Evolutionary conservation across 1,140 invertebrate genomes (phyloP).

Genomic region (Aradophagus sp.): DNA sequence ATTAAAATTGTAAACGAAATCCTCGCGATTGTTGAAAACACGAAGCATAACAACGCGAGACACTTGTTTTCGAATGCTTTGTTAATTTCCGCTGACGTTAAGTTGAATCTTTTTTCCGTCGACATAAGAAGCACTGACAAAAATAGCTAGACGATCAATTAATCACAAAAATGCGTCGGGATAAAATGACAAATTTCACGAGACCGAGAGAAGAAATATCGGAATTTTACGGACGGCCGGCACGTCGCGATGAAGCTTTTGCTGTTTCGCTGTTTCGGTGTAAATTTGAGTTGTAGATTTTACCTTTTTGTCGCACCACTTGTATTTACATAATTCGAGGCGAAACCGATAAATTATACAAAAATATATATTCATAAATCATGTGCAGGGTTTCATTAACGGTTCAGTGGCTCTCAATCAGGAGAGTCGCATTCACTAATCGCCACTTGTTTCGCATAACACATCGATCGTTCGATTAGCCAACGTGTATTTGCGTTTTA

Average conservation of each 20-base stretch:
- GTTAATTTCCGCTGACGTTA: background rate
- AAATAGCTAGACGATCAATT: conserved; percentile 38
- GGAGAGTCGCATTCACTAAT: too few relatives aligned
- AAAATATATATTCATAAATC: conserved; percentile 58
- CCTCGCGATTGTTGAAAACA: too few relatives aligned
- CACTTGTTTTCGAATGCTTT: too few relatives aligned
- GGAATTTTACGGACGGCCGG: conserved; percentile 34
- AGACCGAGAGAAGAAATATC: conserved; percentile 32
- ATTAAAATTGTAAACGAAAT: too few relatives aligned
- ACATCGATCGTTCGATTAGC: conserved; percentile 1
- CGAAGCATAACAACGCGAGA: too few relatives aligned
- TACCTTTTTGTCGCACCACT: conserved; percentile 24
- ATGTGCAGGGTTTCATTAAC: conserved; percentile 58
- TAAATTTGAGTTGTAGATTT: conserved; percentile 58
- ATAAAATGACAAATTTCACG: conserved; percentile 46
- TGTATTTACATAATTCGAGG: conserved; percentile 57
- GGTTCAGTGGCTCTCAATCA: conserved; percentile 51
- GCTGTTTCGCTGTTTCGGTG: conserved; percentile 57
- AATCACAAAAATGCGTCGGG: conserved; percentile 40
- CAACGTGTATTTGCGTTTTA: too few relatives aligned
- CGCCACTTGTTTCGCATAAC: too few relatives aligned
- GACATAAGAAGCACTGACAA: conserved; percentile 11
- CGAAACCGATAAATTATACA: conserved; percentile 58
- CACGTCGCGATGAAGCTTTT: conserved; percentile 38
- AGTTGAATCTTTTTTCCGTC: conserved; percentile 21